Base-by-base conservation (phyloP, 1,140 invertebrate genomes). In the Aplysia californica region DNA sequence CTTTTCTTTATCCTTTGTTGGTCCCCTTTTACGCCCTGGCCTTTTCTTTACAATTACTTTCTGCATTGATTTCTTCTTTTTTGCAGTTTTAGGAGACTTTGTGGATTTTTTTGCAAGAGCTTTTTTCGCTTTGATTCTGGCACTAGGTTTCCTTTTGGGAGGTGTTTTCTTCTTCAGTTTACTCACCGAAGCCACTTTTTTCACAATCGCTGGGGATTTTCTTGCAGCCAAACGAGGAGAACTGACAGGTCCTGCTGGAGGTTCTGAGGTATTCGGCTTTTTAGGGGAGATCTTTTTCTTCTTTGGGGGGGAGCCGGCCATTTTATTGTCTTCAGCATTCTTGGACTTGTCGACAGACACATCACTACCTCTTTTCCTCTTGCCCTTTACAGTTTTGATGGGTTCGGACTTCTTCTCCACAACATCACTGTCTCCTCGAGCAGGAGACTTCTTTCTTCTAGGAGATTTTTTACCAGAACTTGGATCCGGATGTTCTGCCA, bases 61-160 rank as follows among this genome's bases (percentile, higher is more conserved):
- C 71, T 15, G 68, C 39, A 18, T 31, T 70, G 38, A n/a, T 55
- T 56, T 76, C 35, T 75, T 84, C 56, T 80, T 82, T 36, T 66
- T 72, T 20, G 58, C 50, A 36, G 50, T 36, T 61, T 79, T 84
- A 6, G 68, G 21, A 26, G 71, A 20, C 58, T 76, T 80, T 70
- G 65, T 23, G 31, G 38, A 29, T 80, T 78, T 71, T 75, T 77
- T 76, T n/a, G 75, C 26, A 26, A 59, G 75, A 50, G 74, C 55
- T 44, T 76, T 75, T 73, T 80, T 69, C 41, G 72, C 70, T 58
- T 81, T 59, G 61, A 77, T 61, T 76, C 82, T 77, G 44, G 80
- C 75, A 64, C 80, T 83, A 33, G 70, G 61, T 38, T 79, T 79
- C 56, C 76, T 31, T 71, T 78, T 82, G 0, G 56, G 50, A 38